phyloP scores from a whole-genome alignment of 1,140 invertebrate genomes.

The Pseudomyrmex dendroicus region DNA sequence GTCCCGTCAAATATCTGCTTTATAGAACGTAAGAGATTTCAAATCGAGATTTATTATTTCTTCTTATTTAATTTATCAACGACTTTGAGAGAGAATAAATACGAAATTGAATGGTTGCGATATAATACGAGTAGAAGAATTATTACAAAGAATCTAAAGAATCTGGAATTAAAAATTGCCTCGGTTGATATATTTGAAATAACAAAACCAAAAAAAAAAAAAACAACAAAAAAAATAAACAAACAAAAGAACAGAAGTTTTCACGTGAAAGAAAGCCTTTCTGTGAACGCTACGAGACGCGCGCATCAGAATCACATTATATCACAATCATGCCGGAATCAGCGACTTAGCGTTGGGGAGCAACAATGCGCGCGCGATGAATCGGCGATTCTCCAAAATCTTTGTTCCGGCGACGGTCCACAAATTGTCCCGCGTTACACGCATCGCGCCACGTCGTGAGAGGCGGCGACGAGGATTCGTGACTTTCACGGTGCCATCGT shows the following conservation, averaged over 20 bases:
- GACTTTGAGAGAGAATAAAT: not conserved
- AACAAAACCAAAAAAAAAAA: not conserved
- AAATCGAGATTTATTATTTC: no score
- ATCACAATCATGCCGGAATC: slow-evolving; percentile 37
- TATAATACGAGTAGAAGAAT: not conserved
- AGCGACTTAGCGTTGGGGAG: slow-evolving; percentile 24
- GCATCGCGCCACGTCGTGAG: slow-evolving; percentile 53
- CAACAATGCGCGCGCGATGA: slow-evolving; percentile 57
- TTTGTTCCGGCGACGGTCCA: slow-evolving; percentile 56
- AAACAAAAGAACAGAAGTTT: slow-evolving; percentile 20
- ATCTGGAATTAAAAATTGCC: not conserved
- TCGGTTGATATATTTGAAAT: not conserved
- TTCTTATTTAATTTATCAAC: no score
- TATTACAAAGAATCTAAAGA: not conserved
- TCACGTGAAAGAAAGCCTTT: slow-evolving; percentile 15
- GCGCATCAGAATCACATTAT: slow-evolving; percentile 51
- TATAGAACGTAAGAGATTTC: not conserved
- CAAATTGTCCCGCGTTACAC: slow-evolving; percentile 70
- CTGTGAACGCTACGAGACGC: slow-evolving; percentile 14
- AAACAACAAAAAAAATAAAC: not conserved
- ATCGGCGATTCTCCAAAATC: slow-evolving; percentile 70
- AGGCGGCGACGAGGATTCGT: slow-evolving; percentile 55
- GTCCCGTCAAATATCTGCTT: not conserved
- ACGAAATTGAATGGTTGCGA: no score
- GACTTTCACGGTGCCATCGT: slow-evolving; percentile 67